A percentile compares a stretch with the other conserved stretches of the same genome.
Conservation (phyloP, 1,140 invertebrate species). For the Scaptomyza pallida region DNA sequence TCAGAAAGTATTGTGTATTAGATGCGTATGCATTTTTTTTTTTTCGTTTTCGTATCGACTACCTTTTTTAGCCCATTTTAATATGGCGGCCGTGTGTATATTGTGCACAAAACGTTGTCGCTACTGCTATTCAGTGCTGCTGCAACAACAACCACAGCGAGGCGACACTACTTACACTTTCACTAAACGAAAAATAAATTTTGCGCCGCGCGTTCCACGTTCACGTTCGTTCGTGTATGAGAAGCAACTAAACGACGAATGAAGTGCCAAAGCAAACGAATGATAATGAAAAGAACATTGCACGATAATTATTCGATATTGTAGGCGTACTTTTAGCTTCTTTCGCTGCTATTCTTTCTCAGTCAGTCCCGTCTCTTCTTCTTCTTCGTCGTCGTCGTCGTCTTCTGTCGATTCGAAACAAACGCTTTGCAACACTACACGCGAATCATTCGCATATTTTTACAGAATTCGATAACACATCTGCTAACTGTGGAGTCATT, state of each 20-base stretch:
- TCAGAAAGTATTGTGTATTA: slow-evolving; percentile 30
- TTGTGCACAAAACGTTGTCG: slow-evolving; percentile 54
- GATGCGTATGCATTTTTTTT: slow-evolving; percentile 29
- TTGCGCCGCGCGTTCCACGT: slow-evolving; percentile 60
- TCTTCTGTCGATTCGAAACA: background rate
- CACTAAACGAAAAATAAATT: slow-evolving; percentile 72
- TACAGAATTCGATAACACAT: slow-evolving; percentile 3
- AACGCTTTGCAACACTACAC: slow-evolving; percentile 20
- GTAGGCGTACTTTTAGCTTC: slow-evolving; percentile 45
- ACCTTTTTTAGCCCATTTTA: slow-evolving; percentile 60
- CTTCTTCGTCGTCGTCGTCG: slow-evolving; percentile 18
- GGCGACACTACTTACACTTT: slow-evolving; percentile 67
- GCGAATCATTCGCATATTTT: slow-evolving; percentile 5
- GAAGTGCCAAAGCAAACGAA: slow-evolving; percentile 45
- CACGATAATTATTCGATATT: slow-evolving; percentile 57
- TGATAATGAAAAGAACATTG: slow-evolving; percentile 57
- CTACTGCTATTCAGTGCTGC: slow-evolving; percentile 34
- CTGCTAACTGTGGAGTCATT: background rate
- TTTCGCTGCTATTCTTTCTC: slow-evolving; percentile 33
- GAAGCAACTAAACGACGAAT: slow-evolving; percentile 53
- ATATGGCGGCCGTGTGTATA: slow-evolving; percentile 62
- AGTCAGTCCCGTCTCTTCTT: slow-evolving; percentile 23
- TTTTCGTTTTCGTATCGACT: slow-evolving; percentile 46
- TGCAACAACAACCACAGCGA: slow-evolving; percentile 47
- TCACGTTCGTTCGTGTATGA: slow-evolving; percentile 55